These are phyloP conservation scores for Drosophila mauritiana DNA, from an alignment of 1,140 invertebrate genomes.

Conservation along the genomic window DNA sequence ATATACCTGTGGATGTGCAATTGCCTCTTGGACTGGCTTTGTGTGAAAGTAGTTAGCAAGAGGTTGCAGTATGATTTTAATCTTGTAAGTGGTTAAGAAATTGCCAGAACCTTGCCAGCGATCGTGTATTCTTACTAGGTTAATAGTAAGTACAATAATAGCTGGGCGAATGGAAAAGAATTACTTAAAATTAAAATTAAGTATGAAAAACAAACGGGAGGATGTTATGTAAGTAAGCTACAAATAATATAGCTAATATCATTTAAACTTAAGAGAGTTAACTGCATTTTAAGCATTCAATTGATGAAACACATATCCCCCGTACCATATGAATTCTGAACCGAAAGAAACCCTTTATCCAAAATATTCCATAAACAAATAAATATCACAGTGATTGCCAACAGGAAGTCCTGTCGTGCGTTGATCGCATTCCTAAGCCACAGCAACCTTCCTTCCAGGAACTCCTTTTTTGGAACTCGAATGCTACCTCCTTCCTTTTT, in stretches of 20 bases:
- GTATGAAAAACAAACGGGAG: too few relatives aligned
- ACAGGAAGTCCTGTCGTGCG: slow-evolving; percentile 50
- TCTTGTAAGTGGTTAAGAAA: slow-evolving; percentile 31
- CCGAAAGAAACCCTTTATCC: background rate
- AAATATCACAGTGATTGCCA: background rate
- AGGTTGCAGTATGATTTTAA: slow-evolving; percentile 38
- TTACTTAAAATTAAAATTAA: too few relatives aligned
- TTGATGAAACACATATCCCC: too few relatives aligned
- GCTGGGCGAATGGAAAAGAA: too few relatives aligned
- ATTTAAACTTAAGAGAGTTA: too few relatives aligned
- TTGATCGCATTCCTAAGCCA: slow-evolving; percentile 14
- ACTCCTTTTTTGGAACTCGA: slow-evolving; percentile 34
- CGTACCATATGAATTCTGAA: too few relatives aligned
- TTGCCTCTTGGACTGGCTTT: slow-evolving; percentile 1
- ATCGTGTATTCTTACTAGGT: slow-evolving; percentile 51
- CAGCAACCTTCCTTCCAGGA: slow-evolving; percentile 46
- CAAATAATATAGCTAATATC: too few relatives aligned
- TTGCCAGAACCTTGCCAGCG: slow-evolving; percentile 21
- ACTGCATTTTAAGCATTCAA: too few relatives aligned
- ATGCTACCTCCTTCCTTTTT: slow-evolving; percentile 4
- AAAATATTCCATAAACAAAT: background rate
- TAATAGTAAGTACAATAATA: slow-evolving; percentile 13
- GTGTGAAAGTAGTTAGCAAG: slow-evolving; percentile 60
- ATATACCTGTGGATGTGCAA: slow-evolving; percentile 28
- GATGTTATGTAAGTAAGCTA: background rate